Base-by-base conservation (phyloP, 2,888 invertebrate genomes). In the Trissolcus brochymenae region DNA sequence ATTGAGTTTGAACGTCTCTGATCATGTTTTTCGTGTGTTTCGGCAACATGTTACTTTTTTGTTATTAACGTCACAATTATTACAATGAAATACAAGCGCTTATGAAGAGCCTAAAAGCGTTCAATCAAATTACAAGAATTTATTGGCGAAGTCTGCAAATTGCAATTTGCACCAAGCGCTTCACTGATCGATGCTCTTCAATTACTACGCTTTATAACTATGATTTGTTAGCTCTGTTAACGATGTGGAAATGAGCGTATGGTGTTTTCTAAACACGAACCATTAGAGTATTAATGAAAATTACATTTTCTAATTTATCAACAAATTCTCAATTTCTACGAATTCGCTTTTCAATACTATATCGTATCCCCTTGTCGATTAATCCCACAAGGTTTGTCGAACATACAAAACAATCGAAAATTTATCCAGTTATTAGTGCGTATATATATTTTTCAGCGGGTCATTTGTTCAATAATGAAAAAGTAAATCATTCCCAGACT, bases 131-230 rank as follows among this genome's bases (percentile, higher is more conserved):
- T 65, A 75, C 68, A 35, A 25, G 68, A 67, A 72, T 76, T 74
- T 78, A 76, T 70, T 59, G 65, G 67, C 73, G 40, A 80, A 71
- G 75, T 75, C 66, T 78, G 74, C 56, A 75, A 79, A 78, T 78
- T 78, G 73, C 76, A 70, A 72, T 76, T 62, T 74, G 71, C 66
- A 46, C 71, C 74, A 54, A 62, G 35, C 67, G 62, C 59, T 70
- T 64, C 72, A 51, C 59, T 68, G 76, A 78, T 78, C 80, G 80
- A 78, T 78, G 70, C 68, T 78, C 74, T 71, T 75, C 78, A 78
- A 78, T 78, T 78, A 78, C 78, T 67, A 35, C 21, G 75, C 62
- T 75, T 74, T 75, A 78, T 75, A 75, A 71, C 67, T 78, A 75
- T 75, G 71, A 75, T 78, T 74, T 75, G 78, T 78, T 78, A 67